A percentile compares a stretch with the other conserved stretches of the same genome.
These are phyloP conservation scores for Tenthredo mesomela DNA, from an alignment of 2,888 invertebrate species.

Conservation along the genomic window DNA sequence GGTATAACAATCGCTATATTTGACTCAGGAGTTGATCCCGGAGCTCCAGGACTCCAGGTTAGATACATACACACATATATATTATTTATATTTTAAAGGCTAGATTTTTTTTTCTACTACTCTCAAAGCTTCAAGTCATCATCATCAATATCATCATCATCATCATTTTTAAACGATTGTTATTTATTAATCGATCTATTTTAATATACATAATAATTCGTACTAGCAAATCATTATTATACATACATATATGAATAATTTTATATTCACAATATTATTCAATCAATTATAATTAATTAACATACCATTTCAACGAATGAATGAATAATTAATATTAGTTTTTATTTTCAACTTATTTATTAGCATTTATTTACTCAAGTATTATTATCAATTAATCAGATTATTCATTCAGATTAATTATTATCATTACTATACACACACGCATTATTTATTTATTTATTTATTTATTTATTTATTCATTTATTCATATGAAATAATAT, in stretches of 20 bases:
- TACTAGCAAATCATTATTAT: neutral
- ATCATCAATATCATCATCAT: constrained; percentile 20
- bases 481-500: too few species aligned
- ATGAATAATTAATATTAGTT: neutral
- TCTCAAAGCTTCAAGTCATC: constrained; percentile 47
- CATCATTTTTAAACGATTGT: neutral
- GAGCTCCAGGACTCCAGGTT: constrained; percentile 96
- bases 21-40: constrained; percentile 99
- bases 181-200: neutral
- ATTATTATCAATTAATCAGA: neutral
- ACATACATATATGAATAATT: neutral
- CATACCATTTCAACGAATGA: too few species aligned
- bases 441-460: too few species aligned
- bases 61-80: constrained; percentile 60
- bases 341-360: neutral
- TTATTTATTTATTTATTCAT: too few species aligned
- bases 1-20: constrained; percentile 96
- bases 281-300: too few species aligned
- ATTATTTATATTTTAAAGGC: constrained; percentile 49
- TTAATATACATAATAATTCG: neutral
- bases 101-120: constrained; percentile 4
- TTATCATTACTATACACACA: too few species aligned
- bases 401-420: neutral
- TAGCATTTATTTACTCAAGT: neutral
- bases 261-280: neutral